Percentiles rank a stretch among this genome's conserved stretches.
Evolutionary conservation across 2,797 vertebrate species (phyloP).

Genomic region (Sebastes matsubarae): DNA sequence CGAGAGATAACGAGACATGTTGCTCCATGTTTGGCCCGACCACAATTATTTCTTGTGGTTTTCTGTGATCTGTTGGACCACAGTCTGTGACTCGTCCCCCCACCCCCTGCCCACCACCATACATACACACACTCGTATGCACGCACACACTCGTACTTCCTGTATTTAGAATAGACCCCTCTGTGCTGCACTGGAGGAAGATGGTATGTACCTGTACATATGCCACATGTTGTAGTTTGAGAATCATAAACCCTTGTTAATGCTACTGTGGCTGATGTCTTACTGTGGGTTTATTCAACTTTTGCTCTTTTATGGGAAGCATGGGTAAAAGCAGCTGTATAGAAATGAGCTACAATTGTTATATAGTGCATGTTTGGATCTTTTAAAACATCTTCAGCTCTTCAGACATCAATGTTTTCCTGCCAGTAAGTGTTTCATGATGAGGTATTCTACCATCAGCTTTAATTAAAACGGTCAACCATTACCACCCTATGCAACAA

Average conservation of each 20-base stretch:
- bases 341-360: not conserved
- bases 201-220: conserved; percentile 65
- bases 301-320: not conserved
- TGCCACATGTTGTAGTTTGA: conserved; percentile 19
- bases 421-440: not conserved
- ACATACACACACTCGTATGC: conserved; percentile 9
- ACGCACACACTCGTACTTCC: conserved; percentile 51
- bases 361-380: not conserved
- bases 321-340: not conserved
- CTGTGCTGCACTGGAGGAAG: conserved; percentile 56
- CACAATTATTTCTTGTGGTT: conserved; percentile 69
- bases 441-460: not conserved
- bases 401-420: not conserved
- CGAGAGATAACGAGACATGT: conserved; percentile 58
- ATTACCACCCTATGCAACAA: not conserved
- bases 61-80: conserved; percentile 74
- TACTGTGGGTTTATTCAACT: not conserved
- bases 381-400: not conserved
- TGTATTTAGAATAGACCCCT: conserved; percentile 62
- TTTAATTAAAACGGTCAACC: not conserved
- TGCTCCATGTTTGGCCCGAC: conserved; percentile 67
- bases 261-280: conserved; percentile 2
- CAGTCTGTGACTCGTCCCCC: conserved; percentile 33
- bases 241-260: conserved; percentile 14
- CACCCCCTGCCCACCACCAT: not conserved